These are phyloP conservation scores for Dolichoris vasculosae DNA, from an alignment of 1,140 invertebrate species.

Conservation along the genomic window DNA sequence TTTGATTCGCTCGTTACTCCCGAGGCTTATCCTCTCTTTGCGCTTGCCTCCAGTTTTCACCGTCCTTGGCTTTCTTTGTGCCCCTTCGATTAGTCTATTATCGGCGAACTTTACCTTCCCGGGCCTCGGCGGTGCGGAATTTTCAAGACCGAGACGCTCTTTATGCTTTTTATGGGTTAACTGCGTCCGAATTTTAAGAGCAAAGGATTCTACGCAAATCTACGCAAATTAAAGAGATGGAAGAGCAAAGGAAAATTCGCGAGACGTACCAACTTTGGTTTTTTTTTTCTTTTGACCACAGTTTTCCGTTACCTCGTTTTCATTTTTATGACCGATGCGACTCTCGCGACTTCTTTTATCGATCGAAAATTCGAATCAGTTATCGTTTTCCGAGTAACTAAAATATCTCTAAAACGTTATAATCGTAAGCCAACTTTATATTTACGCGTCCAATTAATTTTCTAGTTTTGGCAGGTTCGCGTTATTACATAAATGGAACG, in stretches of 20 bases:
- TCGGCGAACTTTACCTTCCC: neutral
- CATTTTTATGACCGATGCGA: too few relatives aligned
- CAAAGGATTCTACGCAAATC: too few relatives aligned
- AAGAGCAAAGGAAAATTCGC: too few relatives aligned
- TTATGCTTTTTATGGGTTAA: neutral
- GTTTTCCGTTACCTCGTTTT: too few relatives aligned
- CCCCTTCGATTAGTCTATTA: neutral
- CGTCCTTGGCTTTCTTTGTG: neutral
- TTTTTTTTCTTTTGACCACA: too few relatives aligned
- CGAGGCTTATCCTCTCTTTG: neutral
- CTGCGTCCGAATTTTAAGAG: too few relatives aligned
- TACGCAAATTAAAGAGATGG: too few relatives aligned
- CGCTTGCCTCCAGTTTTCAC: neutral
- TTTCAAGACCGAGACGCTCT: too few relatives aligned
- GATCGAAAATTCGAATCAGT: too few relatives aligned
- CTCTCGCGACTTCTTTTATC: too few relatives aligned
- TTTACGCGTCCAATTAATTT: neutral
- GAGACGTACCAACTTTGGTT: too few relatives aligned
- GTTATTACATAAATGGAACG: neutral
- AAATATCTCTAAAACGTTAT: neutral
- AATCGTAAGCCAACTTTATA: neutral
- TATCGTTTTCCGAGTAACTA: neutral
- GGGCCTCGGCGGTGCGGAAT: too few relatives aligned
- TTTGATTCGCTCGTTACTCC: conserved; percentile 2
- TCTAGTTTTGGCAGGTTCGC: neutral